Evolutionary conservation across 30 jellyfish, hydroid and myxozoan genomes (phyloP), one percentile per base, ranked within the genome.

Genomic region (Clytia hemisphaerica): DNA sequence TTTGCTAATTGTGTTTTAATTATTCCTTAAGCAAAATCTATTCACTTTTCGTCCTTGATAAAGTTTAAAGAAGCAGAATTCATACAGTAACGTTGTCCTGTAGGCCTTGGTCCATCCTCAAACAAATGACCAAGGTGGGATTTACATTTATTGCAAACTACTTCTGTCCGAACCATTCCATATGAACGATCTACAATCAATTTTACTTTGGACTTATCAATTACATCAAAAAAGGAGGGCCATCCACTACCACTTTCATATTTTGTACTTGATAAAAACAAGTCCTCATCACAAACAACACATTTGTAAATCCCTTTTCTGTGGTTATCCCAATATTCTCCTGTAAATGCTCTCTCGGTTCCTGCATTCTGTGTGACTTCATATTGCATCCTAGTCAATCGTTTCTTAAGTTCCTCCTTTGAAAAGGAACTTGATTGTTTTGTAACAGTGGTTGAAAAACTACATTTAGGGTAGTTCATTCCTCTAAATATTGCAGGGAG

Each of bases 51-150:
- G n/a, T n/a, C n/a, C n/a, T n/a, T n/a, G n/a, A n/a, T n/a, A 59
- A 89, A 89, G 2, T 81, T 60, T 38, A 89, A 51, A 5, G 98
- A 80, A 9, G 98, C 98, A 55, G 98, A 89, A 54, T 89, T 89
- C 74, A 82, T 89, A 72, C 98, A 89, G 53, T 89, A 89, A 24
- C 98, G 85, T 51, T 74, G 76, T 0, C 95, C 93, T 24, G 98
- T 89, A 14, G 94, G 95, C 2, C 63, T 55, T 1, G 98, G 98
- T 16, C 98, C 98, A 47, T 89, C 98, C 33, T 89, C 92, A 71
- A 89, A 89, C 12, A 89, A 88, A 63, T 89, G 98, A 1, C 98
- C 98, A 18, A 89, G 92, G 66, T 89, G 98, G 16, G 94, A n/a
- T n/a, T n/a, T n/a, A n/a, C n/a, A n/a, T n/a, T 82, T 82, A 25